phyloP scores from a whole-genome alignment of 2,797 vertebrate genomes.

The Falco peregrinus region DNA sequence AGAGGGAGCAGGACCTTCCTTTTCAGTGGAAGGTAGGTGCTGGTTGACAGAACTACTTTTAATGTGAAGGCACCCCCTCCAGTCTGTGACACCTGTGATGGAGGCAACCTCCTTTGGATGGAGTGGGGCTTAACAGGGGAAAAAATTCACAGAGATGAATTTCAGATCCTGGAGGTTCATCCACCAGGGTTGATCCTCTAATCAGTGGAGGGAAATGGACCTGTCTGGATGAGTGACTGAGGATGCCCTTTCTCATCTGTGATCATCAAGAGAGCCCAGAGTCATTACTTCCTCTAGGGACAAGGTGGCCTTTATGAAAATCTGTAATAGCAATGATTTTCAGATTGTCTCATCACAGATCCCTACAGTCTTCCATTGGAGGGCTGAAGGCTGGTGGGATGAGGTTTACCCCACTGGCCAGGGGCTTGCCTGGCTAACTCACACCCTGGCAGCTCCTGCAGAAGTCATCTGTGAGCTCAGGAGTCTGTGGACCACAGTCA shows the following conservation, averaged over 20 bases:
- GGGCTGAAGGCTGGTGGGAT: background rate
- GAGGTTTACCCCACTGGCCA: background rate
- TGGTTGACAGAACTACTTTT: background rate
- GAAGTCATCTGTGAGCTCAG: background rate
- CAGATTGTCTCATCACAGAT: background rate
- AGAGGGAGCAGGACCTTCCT: background rate
- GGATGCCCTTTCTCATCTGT: background rate
- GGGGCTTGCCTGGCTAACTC: background rate
- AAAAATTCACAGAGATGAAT: background rate
- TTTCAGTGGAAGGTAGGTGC: background rate
- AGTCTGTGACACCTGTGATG: background rate
- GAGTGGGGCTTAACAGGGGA: accelerated
- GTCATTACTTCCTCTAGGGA: background rate
- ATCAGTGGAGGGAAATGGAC: background rate
- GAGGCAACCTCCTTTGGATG: background rate
- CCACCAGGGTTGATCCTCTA: background rate
- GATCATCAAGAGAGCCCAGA: background rate
- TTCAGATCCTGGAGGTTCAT: background rate
- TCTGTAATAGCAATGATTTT: background rate
- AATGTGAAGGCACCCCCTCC: background rate
- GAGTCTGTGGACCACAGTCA: background rate
- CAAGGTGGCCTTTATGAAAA: background rate
- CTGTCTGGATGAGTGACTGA: background rate
- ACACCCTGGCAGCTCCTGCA: background rate
- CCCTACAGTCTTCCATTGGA: background rate